These are phyloP conservation scores for Harpalus rufipes DNA, from an alignment of 2,888 invertebrate species.

Conservation along the genomic window DNA sequence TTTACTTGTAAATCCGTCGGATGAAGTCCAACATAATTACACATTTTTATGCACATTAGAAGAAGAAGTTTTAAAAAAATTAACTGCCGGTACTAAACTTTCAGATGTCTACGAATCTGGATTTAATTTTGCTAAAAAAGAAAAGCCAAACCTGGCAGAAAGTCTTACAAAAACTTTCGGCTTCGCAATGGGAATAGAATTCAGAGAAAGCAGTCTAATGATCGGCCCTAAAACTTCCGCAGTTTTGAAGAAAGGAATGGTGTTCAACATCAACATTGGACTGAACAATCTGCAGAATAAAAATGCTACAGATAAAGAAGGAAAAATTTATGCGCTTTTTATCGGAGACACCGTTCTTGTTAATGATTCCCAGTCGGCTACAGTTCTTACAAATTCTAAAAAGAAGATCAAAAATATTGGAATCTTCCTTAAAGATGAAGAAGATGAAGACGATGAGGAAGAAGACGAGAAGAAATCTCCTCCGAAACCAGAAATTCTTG, in stretches of 20 bases:
- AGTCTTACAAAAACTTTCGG: constrained; percentile 97
- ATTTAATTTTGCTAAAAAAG: constrained; percentile 89
- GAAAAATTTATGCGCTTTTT: constrained; percentile 94
- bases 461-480: constrained; percentile 86
- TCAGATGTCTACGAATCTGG: constrained; percentile 93
- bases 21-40: constrained; percentile 90
- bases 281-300: constrained; percentile 90
- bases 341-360: constrained; percentile 98
- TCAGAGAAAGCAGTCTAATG: constrained; percentile 95
- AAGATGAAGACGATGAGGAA: constrained; percentile 90
- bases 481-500: constrained; percentile 84
- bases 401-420: constrained; percentile 97
- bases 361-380: constrained; percentile 90
- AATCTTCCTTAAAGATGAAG: constrained; percentile 95
- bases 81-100: constrained; percentile 90
- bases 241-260: constrained; percentile 93
- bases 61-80: constrained; percentile 92
- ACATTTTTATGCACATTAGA: constrained; percentile 93
- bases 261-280: constrained; percentile 97
- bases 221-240: constrained; percentile 94
- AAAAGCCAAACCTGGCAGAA: constrained; percentile 90
- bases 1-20: constrained; percentile 95
- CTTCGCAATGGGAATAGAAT: constrained; percentile 99
- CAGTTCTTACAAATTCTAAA: constrained; percentile 93
- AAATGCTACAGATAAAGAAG: constrained; percentile 90